Conservation (phyloP, 2,888 invertebrate species). For the Coremacera marginata region DNA sequence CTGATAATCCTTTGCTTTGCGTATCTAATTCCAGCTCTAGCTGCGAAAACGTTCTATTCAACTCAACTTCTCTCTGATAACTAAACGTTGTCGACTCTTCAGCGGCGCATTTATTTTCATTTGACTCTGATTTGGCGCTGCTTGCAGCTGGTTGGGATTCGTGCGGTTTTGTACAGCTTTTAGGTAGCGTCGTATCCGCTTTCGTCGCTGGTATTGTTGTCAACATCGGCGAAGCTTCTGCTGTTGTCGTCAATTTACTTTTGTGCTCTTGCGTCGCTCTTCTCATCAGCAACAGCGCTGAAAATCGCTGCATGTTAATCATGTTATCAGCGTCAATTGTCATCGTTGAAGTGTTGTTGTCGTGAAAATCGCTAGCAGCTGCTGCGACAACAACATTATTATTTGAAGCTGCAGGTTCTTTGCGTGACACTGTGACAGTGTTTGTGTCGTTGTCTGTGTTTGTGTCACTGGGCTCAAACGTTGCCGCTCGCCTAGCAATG, state of each 20-base stretch:
- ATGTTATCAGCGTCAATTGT: slow-evolving; percentile 9
- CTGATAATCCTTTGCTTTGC: slow-evolving; percentile 32
- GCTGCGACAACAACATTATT: slow-evolving; percentile 32
- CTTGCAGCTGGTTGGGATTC: slow-evolving; percentile 40
- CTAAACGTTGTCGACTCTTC: slow-evolving; percentile 57
- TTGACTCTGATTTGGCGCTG: slow-evolving; percentile 50
- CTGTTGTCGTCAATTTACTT: background rate
- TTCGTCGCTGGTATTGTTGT: slow-evolving; percentile 12
- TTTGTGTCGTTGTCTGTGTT: slow-evolving; percentile 21
- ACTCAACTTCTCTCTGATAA: slow-evolving; percentile 61
- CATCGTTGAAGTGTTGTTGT: slow-evolving; percentile 15
- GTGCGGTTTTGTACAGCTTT: slow-evolving; percentile 8
- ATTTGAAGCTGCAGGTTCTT: background rate
- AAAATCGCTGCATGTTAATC: background rate
- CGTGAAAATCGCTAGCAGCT: slow-evolving; percentile 37
- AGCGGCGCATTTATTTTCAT: slow-evolving; percentile 60
- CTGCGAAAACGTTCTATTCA: slow-evolving; percentile 47
- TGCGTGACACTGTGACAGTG: background rate
- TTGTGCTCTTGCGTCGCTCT: background rate
- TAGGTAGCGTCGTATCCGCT: slow-evolving; percentile 14
- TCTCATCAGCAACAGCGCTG: background rate
- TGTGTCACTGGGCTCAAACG: slow-evolving; percentile 20
- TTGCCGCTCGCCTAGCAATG: slow-evolving; percentile 31
- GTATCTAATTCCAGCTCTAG: slow-evolving; percentile 17
- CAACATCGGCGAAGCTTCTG: background rate